Conservation (phyloP, 2,888 invertebrate genomes). For the Drosophila neutralis region DNA sequence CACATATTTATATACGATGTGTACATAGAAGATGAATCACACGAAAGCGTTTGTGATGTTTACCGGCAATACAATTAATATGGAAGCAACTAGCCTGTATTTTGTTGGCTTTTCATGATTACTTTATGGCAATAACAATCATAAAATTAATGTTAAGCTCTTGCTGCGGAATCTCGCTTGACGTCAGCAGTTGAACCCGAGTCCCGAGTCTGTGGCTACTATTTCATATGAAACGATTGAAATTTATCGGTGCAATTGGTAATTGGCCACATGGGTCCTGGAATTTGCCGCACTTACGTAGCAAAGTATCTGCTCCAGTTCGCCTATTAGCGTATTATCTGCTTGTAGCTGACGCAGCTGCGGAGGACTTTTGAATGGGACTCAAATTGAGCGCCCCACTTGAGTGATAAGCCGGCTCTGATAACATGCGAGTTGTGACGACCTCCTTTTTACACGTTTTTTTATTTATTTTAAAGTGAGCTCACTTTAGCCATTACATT, state of each 20-base stretch:
- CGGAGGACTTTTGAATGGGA: slow-evolving; percentile 31
- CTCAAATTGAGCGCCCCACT: slow-evolving; percentile 37
- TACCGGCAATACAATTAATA: slow-evolving; percentile 31
- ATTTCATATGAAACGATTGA: background rate
- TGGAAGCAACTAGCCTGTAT: slow-evolving; percentile 3
- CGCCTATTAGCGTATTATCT: slow-evolving; percentile 35
- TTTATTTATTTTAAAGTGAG: background rate
- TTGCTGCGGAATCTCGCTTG: slow-evolving; percentile 12
- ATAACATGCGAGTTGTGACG: slow-evolving; percentile 41
- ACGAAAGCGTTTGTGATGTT: slow-evolving; percentile 15
- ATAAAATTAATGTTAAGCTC: slow-evolving; percentile 3
- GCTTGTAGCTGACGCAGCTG: slow-evolving; percentile 44
- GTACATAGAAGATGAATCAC: slow-evolving; percentile 48
- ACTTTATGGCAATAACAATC: slow-evolving; percentile 15
- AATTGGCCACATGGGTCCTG: slow-evolving; percentile 27
- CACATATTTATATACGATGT: background rate
- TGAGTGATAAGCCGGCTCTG: slow-evolving; percentile 65
- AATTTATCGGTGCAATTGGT: slow-evolving; percentile 20
- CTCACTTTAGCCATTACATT: slow-evolving; percentile 51
- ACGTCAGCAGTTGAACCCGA: slow-evolving; percentile 25
- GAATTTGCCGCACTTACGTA: slow-evolving; percentile 8
- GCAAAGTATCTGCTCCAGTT: slow-evolving; percentile 11
- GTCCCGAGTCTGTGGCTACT: background rate
- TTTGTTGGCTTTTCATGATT: slow-evolving; percentile 36
- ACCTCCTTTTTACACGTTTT: slow-evolving; percentile 10